Base-by-base conservation (phyloP, 2,888 invertebrate genomes). In the Clitarchus hookeri region DNA sequence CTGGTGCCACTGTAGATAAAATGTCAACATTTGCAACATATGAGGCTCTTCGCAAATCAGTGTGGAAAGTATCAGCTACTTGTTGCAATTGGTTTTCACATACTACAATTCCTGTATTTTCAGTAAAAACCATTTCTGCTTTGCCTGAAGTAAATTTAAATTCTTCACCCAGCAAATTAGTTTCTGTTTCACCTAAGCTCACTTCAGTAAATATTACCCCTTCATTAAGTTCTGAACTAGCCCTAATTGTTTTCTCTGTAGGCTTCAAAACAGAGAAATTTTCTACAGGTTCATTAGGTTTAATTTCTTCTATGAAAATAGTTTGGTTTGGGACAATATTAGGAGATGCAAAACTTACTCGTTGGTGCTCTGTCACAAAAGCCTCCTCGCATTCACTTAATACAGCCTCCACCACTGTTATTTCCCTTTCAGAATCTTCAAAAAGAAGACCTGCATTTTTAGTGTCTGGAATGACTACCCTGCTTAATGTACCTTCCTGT, bases 161-260 rank as follows among this genome's bases (percentile, higher is more conserved):
- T 9, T 8, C 11, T 65, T 65, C 65, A 82, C 82, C 11, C 44
- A 23, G 82, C n/a, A 82, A 82, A 16, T 26, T 82, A 82, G 9
- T 89, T 65, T 91, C 91, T 19, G 91, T 79, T 90, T 91, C 91
- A 88, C 91, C 91, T 90, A 91, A 91, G 44, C 91, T 91, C 0
- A 91, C 89, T 25, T 91, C 89, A 80, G 86, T 85, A 9, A 89
- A 88, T 19, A 85, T 84, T 85, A 88, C 86, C n/a, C 88, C 87
- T 83, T 88, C 87, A 65, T 86, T 85, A 16, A 88, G 53, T 48
- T 88, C 87, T 85, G 86, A 87, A 53, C 84, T 86, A 86, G 87
- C 83, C 53, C 84, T 78, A 78, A 85, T 87, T 77, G 53, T 86
- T 77, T 87, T 86, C 85, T 88, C 87, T 19, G 84, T 85, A 77